Evolutionary conservation across 2,797 vertebrate species (phyloP).

Genomic region (Cygnus olor): DNA sequence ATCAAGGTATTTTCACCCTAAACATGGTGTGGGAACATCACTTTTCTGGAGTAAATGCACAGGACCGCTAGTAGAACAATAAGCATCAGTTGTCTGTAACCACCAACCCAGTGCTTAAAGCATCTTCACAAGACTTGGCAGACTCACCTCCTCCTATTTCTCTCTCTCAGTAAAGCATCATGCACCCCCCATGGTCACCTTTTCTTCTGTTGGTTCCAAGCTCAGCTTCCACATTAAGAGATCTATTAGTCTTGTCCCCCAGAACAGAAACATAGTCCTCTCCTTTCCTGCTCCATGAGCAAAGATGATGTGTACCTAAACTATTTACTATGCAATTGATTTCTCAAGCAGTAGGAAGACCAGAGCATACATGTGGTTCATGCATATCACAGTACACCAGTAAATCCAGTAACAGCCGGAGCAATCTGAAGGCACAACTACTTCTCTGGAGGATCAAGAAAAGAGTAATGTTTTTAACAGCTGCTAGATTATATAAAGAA

Average conservation of each 20-base stretch:
- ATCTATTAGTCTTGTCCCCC: not conserved
- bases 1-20: not conserved
- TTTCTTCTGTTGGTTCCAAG: not conserved
- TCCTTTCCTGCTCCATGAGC: not conserved
- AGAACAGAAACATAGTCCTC: not conserved
- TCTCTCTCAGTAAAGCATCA: not conserved
- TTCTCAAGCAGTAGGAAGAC: not conserved
- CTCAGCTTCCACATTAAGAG: not conserved
- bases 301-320: not conserved
- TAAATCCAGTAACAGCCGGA: not conserved
- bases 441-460: not conserved
- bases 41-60: not conserved
- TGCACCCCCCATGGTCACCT: not conserved
- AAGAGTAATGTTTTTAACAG: not conserved
- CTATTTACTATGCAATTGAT: accelerated
- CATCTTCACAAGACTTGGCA: not conserved
- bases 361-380: not conserved
- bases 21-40: not conserved
- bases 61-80: not conserved
- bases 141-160: not conserved
- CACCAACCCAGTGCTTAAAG: not conserved
- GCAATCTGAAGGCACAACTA: not conserved
- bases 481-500: not conserved
- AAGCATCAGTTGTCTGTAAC: not conserved
- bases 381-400: not conserved